phyloP scores from a whole-genome alignment of 2,113 vertebrate genomes.

The Poeciliopsis turrubarensis region DNA sequence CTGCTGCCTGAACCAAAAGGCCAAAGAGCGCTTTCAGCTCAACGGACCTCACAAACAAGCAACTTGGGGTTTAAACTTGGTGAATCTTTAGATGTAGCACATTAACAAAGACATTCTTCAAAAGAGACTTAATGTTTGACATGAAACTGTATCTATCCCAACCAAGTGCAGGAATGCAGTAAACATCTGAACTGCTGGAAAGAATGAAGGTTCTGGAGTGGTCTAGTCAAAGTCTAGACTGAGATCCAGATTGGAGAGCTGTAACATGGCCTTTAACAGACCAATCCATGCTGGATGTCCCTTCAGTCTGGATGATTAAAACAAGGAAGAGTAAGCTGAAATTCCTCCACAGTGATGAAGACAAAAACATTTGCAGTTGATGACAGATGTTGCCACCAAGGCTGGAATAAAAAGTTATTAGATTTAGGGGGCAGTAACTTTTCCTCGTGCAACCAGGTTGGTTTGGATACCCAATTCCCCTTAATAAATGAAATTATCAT shows the following conservation, averaged over 20 bases:
- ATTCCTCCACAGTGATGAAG: neutral
- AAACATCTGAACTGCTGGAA: neutral
- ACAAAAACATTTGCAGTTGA: neutral
- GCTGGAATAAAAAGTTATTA: neutral
- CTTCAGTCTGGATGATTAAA: neutral
- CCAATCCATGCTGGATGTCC: neutral
- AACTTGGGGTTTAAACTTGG: constrained; percentile 33
- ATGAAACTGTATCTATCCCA: constrained; percentile 29
- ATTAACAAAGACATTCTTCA: neutral
- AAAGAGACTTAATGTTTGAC: constrained; percentile 12
- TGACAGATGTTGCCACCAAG: neutral
- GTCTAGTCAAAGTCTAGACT: neutral
- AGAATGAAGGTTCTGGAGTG: neutral
- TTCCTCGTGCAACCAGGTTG: neutral
- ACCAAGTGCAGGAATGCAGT: constrained; percentile 40
- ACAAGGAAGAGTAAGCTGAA: neutral
- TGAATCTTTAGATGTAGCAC: constrained; percentile 33
- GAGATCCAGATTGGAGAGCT: neutral
- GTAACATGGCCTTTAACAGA: neutral
- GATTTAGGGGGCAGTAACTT: neutral
- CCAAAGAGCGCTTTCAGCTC: constrained; percentile 28
- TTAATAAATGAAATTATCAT: neutral
- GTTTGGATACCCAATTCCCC: neutral
- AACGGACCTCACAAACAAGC: constrained; percentile 40
- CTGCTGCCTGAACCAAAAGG: constrained; percentile 44